Percentiles rank a stretch among this genome's conserved stretches.
Evolutionary conservation across 2,797 vertebrate genomes (phyloP).

Genomic region (Glossophaga mutica): DNA sequence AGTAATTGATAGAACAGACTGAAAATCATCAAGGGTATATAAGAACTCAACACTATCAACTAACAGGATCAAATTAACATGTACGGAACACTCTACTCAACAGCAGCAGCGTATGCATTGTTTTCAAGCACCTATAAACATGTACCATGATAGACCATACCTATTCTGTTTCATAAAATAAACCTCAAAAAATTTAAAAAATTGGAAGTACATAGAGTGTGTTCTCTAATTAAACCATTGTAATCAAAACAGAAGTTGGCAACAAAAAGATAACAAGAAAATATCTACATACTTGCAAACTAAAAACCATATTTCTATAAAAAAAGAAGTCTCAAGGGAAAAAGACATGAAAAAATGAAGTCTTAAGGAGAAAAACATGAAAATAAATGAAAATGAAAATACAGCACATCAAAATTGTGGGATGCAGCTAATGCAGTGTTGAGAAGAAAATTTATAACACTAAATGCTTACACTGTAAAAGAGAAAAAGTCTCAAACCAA

Average conservation of each 20-base stretch:
- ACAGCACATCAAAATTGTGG: not conserved
- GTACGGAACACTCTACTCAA: not conserved
- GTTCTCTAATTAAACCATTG: not conserved
- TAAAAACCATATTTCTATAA: not conserved
- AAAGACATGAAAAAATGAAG: not conserved
- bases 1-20: not conserved
- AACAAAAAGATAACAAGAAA: not conserved
- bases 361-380: not conserved
- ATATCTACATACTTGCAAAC: not conserved
- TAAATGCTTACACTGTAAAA: not conserved
- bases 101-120: not conserved
- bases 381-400: not conserved
- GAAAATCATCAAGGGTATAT: not conserved
- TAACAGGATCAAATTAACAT: not conserved
- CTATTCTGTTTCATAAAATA: not conserved
- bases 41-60: not conserved
- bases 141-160: not conserved
- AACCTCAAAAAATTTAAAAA: not conserved
- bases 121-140: not conserved
- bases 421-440: not conserved
- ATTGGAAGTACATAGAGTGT: not conserved
- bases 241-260: not conserved
- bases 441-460: not conserved
- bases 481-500: not conserved
- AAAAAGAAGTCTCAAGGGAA: not conserved